A percentile compares a stretch with the other conserved stretches of the same genome.
These are phyloP conservation scores for Arge pagana DNA, from an alignment of 2,888 invertebrate genomes.

Conservation along the genomic window DNA sequence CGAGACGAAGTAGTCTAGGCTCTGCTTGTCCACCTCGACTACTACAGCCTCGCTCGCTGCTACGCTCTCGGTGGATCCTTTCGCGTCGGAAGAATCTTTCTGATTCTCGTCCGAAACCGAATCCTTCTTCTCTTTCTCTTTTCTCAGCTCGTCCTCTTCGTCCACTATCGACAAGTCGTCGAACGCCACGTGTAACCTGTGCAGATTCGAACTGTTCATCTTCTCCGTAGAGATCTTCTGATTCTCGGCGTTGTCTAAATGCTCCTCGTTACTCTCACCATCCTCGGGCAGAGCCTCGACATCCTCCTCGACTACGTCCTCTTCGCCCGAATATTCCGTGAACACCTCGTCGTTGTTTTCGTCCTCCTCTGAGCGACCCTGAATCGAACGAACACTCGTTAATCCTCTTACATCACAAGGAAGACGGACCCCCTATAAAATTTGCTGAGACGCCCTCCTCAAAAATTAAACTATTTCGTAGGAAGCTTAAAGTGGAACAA, in stretches of 20 bases:
- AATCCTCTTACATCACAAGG: too few relatives aligned
- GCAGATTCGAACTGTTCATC: conserved; percentile 38
- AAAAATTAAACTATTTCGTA: too few relatives aligned
- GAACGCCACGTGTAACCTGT: conserved; percentile 59
- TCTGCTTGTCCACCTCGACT: too few relatives aligned
- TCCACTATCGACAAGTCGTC: conserved; percentile 79
- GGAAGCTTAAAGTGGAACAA: too few relatives aligned
- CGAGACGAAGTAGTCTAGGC: too few relatives aligned
- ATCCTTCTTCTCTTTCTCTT: conserved; percentile 39
- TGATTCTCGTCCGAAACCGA: conserved; percentile 6
- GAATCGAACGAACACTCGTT: too few relatives aligned
- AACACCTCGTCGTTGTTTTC: conserved; percentile 54
- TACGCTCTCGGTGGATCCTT: too few relatives aligned
- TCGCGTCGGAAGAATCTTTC: too few relatives aligned
- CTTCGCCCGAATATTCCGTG: conserved; percentile 39
- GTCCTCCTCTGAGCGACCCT: conserved; percentile 35
- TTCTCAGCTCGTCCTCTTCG: conserved; percentile 64
- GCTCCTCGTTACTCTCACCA: conserved; percentile 35
- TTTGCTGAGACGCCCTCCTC: too few relatives aligned
- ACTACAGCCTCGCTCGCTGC: too few relatives aligned
- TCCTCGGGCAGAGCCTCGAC: conserved; percentile 1
- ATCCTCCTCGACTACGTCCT: conserved; percentile 28
- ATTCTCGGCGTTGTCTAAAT: conserved; percentile 52
- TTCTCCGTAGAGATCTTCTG: conserved; percentile 62
- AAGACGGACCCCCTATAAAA: too few relatives aligned